Evolutionary conservation across 2,888 invertebrate species (phyloP), one percentile per base, ranked within the genome.

Genomic region (Disparrhopalites patrizii): DNA sequence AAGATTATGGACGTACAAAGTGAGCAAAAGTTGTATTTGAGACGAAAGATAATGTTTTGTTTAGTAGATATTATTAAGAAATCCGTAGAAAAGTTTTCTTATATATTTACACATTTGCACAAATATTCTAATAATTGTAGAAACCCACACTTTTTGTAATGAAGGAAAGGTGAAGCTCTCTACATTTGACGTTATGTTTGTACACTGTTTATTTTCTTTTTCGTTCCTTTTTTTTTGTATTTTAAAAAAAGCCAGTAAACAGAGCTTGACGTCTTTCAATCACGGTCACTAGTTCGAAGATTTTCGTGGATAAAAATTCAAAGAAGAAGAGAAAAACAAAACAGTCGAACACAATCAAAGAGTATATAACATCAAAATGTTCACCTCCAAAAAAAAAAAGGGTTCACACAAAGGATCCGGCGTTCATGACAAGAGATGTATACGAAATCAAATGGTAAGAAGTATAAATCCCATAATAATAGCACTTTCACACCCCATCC

Each of bases 221-320:
- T n/a, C n/a, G n/a, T n/a, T n/a, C n/a, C n/a, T n/a, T n/a, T n/a
- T n/a, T n/a, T n/a, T n/a, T n/a, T n/a, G n/a, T n/a, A n/a, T n/a
- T n/a, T n/a, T n/a, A n/a, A 36, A 7, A 36, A 7, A 15, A 36
- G 7, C 20, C n/a, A 8, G 47, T 20, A 47, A 47, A 20, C 47
- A 47, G 47, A 47, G 47, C 47, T 20, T 47, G 47, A 47, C 47
- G 47, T 25, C 47, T 47, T 36, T n/a, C 23, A 47, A 47, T 47
- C 47, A 47, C 47, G 47, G 47, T 47, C 47, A 47, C 8, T 47
- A 47, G 47, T 23, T 47, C 8, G 23, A 47, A 47, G 47, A 47
- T 47, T 25, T 10, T 36, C 36, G 15, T 7, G 36, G 23, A 36
- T 36, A 36, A 36, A 36, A 36, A 36, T 36, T 36, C 15, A 36